These are phyloP conservation scores for Vanessa tameamea DNA, from an alignment of 1,140 invertebrate genomes.

Conservation along the genomic window DNA sequence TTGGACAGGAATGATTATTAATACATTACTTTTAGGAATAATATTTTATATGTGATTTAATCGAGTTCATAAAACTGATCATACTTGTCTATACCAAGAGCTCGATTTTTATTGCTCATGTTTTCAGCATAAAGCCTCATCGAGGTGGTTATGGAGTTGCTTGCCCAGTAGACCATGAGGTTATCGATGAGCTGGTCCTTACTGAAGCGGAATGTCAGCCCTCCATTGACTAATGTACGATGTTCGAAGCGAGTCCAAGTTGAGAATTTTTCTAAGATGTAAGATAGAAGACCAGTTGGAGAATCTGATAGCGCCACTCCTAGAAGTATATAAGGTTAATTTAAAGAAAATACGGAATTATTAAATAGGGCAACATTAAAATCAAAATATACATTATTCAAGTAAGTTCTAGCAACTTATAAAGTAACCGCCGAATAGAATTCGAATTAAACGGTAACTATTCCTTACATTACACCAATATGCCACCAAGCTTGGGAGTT, in stretches of 20 bases:
- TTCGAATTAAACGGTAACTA: too few relatives aligned
- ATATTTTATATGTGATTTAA: neutral
- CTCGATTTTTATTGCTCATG: constrained; percentile 70
- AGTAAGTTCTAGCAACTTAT: too few relatives aligned
- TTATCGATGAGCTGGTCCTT: constrained; percentile 92
- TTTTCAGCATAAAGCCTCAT: constrained; percentile 88
- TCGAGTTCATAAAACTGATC: constrained; percentile 9
- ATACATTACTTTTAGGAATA: too few relatives aligned
- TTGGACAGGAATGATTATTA: too few relatives aligned
- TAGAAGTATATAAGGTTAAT: constrained; percentile 32
- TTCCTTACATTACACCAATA: too few relatives aligned
- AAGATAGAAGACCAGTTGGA: constrained; percentile 89
- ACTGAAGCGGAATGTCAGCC: constrained; percentile 83
- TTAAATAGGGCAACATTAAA: too few relatives aligned
- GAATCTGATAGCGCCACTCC: constrained; percentile 84
- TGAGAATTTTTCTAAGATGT: constrained; percentile 94
- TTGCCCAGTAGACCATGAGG: constrained; percentile 93
- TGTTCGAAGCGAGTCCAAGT: constrained; percentile 84
- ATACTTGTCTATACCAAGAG: constrained; percentile 73
- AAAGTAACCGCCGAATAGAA: too few relatives aligned
- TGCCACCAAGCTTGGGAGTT: too few relatives aligned
- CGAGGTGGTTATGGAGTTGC: constrained; percentile 88
- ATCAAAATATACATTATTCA: too few relatives aligned
- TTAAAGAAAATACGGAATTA: neutral
- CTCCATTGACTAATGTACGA: constrained; percentile 84